Evolutionary conservation across 1,140 invertebrate species (phyloP), one percentile per base, ranked within the genome.

Genomic region (Linepithema humile): DNA sequence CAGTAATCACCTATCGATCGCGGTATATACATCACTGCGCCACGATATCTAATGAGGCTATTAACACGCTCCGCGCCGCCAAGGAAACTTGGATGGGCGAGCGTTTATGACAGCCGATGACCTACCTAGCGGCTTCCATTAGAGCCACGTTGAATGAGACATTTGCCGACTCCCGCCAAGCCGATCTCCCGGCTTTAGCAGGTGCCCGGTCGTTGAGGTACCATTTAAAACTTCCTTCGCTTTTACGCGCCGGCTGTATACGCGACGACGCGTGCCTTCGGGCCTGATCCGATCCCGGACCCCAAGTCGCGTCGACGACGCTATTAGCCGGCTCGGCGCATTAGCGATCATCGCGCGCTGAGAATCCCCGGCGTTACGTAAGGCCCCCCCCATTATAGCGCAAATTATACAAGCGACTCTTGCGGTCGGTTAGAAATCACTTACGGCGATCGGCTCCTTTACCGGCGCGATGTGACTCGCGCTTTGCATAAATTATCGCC

Each of bases 101-200:
- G 70, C 88, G 84, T 90, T 91, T 88, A 90, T 89, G 88, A 91
- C 86, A 91, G 85, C 86, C 80, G 89, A 91, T 89, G 90, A 91
- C 91, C 89, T 90, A 91, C 90, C 90, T 86, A 87, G 84, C 82
- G 53, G 83, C 82, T 90, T 89, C 88, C 86, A 90, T 90, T 89
- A 89, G 62, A 84, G 72, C 77, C 82, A 62, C 50, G 53, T 65
- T 85, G 85, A 91, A 82, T 88, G 82, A 91, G 88, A 88, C 88
- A 88, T 86, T 91, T 88, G 77, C 80, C 82, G 74, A 50, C 80
- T 75, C 64, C 70, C n/a, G 67, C 83, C 59, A 72, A 83, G 83
- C 48, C 80, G 69, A 82, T 89, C 87, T 77, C 74, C 29, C 48
- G 50, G 77, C 70, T 70, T 72, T 78, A n/a, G 59, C 65, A 83